Evolutionary conservation across 23 tunicate genomes (phyloP).

Genomic region (Pegea sp.): DNA sequence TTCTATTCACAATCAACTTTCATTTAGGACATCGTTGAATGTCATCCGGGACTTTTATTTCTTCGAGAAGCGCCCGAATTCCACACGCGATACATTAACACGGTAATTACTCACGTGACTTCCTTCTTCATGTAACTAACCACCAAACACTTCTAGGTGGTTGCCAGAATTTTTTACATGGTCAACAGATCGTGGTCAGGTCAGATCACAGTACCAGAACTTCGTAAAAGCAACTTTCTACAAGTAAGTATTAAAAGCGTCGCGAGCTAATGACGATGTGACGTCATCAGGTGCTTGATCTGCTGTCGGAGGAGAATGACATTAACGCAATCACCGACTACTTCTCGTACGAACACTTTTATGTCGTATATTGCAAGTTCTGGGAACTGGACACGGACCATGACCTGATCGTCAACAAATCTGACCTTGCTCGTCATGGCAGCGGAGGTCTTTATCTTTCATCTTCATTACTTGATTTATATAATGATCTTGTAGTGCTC

Average conservation of each 20-base stretch:
- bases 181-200: conserved; percentile 96
- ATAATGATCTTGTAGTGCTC: conserved; percentile 13
- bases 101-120: conserved; percentile 29
- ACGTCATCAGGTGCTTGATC: conserved; percentile 18
- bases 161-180: conserved; percentile 66
- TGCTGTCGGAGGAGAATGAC: conserved; percentile 64
- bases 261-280: not conserved
- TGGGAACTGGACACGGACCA: conserved; percentile 99
- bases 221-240: conserved; percentile 54
- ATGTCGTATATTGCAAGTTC: conserved; percentile 94
- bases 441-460: conserved; percentile 65
- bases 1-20: conserved; percentile 1
- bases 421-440: conserved; percentile 46
- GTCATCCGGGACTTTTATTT: conserved; percentile 80
- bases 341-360: conserved; percentile 94
- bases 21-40: conserved; percentile 75
- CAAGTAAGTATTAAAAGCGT: conserved; percentile 12
- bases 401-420: conserved; percentile 67
- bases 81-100: conserved; percentile 93
- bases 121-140: too few relatives aligned
- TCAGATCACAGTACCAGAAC: conserved; percentile 41
- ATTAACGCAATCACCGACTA: conserved; percentile 66
- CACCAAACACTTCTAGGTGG: conserved; percentile 46
- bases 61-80: conserved; percentile 95
- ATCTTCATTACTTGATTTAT: not conserved